Base-by-base conservation (phyloP, 1,140 invertebrate genomes). In the Ooceraea biroi region DNA sequence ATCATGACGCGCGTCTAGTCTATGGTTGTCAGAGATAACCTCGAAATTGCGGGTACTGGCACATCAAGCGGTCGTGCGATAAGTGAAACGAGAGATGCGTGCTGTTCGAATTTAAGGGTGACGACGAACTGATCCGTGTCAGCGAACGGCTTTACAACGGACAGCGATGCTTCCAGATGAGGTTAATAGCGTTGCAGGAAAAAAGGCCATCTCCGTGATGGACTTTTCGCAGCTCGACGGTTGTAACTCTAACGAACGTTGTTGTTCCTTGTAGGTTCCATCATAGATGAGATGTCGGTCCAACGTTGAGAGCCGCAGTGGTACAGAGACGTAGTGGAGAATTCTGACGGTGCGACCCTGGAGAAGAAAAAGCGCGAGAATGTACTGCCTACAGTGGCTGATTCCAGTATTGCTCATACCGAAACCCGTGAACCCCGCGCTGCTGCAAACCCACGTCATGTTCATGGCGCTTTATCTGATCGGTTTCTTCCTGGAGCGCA, bases 361-460 rank as follows among this genome's bases (percentile, higher is more conserved):
- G 73, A 7, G 7, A 7, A 36, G 36, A 7, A 36, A 36, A 3
- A 36, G 36, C 2, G 36, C 36, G 50, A 94, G 68, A 91, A 99
- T 99, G 99, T 99, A 99, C 96, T 99, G 99, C 95, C 96, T 99
- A 91, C 98, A 99, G 96, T 99, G 98, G 98, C 95, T 99, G 88
- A 98, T 99, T 89, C 99, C 99, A 68, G 98, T 99, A 68, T 95
- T 99, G 76, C 95, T 99, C 65, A 98, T 99, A 94, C 99, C 99
- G 84, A 99, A 99, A 95, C 99, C 99, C 55, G 96, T 98, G 55
- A 99, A 99, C 95, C 98, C 98, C 90, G 98, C 98, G 48, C 95
- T 99, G 27, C 95, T 99, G 80, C 98, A 99, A 93, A 99, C 99
- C 78, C 98, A 99, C 95, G 97, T 98, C 48, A 98, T 99, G 97